Evolutionary conservation across 2,113 vertebrate genomes (phyloP).

Genomic region (Passerina amoena): DNA sequence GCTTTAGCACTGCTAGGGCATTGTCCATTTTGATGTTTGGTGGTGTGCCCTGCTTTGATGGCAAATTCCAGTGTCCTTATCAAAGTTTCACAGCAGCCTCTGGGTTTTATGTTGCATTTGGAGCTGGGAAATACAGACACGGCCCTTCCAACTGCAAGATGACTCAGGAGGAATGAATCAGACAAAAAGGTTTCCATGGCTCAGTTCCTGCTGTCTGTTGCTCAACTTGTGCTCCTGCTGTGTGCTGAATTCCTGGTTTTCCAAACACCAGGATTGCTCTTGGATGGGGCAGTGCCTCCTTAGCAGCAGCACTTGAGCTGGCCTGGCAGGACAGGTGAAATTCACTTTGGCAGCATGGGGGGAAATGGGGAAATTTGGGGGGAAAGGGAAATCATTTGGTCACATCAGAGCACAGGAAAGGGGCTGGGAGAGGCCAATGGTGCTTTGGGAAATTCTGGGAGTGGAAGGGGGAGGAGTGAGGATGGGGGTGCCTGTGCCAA

Average conservation of each 20-base stretch:
- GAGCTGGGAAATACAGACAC: accelerated
- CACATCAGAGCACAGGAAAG: not conserved
- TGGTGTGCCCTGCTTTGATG: not conserved
- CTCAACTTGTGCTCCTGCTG: not conserved
- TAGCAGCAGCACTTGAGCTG: not conserved
- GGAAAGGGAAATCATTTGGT: not conserved
- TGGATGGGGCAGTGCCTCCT: not conserved
- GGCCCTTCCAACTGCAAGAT: not conserved
- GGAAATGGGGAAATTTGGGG: not conserved
- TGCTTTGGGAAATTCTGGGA: not conserved
- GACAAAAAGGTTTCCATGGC: not conserved
- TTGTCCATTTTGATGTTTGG: not conserved
- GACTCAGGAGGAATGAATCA: not conserved
- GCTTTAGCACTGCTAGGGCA: not conserved
- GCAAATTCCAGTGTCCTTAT: not conserved
- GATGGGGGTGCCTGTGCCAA: not conserved
- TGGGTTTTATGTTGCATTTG: not conserved
- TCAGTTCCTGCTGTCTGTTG: not conserved
- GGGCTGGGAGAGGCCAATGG: not conserved
- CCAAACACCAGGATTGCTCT: not conserved
- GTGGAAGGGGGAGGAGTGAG: accelerated
- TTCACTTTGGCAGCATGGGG: not conserved
- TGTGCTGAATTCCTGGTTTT: not conserved
- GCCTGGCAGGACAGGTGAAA: not conserved
- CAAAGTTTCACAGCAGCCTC: not conserved